Evolutionary conservation across 2,113 vertebrate genomes (phyloP), one percentile per base, ranked within the genome.

Genomic region (Probosciger aterrimus): DNA sequence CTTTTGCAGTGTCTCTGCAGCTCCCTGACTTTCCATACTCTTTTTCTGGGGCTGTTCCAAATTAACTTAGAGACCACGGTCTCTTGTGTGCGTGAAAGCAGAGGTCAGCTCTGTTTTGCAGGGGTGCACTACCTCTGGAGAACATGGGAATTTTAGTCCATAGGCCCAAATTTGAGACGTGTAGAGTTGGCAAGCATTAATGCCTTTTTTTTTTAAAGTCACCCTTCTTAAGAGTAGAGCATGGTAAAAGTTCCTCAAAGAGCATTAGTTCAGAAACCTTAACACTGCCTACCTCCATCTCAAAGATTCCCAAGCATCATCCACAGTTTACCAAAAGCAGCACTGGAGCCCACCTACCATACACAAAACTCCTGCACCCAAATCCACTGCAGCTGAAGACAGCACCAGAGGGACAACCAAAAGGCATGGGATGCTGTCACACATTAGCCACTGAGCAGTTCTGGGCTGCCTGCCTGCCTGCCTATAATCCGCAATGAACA

Each of bases 1-100:
- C 9, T 37, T 82, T 60, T 0, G 0, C 13, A 0, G 13, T 24
- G 11, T 12, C 24, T 67, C 57, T 50, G 15, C 33, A 50, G 35
- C 7, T 27, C 31, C 17, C 10, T 62, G n/a, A 30, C 16, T 75
- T 89, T n/a, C 55, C 20, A 18, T 9, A 37, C 4, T 4, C 18
- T 75, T 91, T 84, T 37, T 39, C 23, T 39, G 46, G 8, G 20
- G 2, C 28, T 64, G 20, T 59, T 84, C 17, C 30, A 55, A 10
- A 68, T 52, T 84, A 22, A 16, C 25, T 81, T 63, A 33, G 25
- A 67, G 50, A 68, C 43, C 3, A 0, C 12, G 17, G 8, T 31
- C 18, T 59, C n/a, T 46, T 46, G 18, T 30, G 28, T 18, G 7
- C 78, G 33, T 46, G 52, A 82, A 73, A 85, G 35, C 20, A 85